Base-by-base conservation (phyloP, 2,888 invertebrate species). In the Pelosia muscerda region DNA sequence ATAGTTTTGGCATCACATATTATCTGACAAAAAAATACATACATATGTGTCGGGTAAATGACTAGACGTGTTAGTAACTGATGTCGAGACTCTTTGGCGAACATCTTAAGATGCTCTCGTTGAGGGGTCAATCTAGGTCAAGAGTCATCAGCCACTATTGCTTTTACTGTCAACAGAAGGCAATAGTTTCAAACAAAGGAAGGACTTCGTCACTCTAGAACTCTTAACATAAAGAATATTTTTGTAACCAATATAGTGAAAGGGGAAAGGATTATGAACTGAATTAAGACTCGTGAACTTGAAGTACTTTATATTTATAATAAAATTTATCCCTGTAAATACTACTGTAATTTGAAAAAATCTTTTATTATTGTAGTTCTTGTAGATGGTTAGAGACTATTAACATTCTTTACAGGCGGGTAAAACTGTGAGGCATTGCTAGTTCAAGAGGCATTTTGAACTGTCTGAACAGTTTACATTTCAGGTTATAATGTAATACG, bases 51-150 rank as follows among this genome's bases (percentile, higher is more conserved):
- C 8, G 5, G 5, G 5, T 49, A 49, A 49, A 49, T n/a, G n/a
- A 9, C 49, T n/a, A 49, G 26, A 55, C 10, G 53, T 57, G 62
- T 42, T 25, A 28, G 55, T 60, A 60, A 66, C 56, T 57, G 57
- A 34, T 57, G 61, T 62, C 38, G 61, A 49, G 42, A 31, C 56
- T 55, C 61, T 61, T 66, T 49, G n/a, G 28, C 42, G 34, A 62
- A 61, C 60, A 42, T 61, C 60, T 66, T 28, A 10, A 54, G 56
- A 34, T 23, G 31, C 66, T 56, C 55, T 61, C 42, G 61, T 23
- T 49, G 62, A 66, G 57, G 34, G 57, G 57, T 62, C 61, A 66
- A 66, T 57, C 57, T 57, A 25, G 66, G 66, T 66, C 66, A 66
- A 66, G 66, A 42, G 31, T 53, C 62, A 66, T 66, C 57, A 49